Evolutionary conservation across 2,888 invertebrate genomes (phyloP).

Genomic region (Pilophorus perplexus): DNA sequence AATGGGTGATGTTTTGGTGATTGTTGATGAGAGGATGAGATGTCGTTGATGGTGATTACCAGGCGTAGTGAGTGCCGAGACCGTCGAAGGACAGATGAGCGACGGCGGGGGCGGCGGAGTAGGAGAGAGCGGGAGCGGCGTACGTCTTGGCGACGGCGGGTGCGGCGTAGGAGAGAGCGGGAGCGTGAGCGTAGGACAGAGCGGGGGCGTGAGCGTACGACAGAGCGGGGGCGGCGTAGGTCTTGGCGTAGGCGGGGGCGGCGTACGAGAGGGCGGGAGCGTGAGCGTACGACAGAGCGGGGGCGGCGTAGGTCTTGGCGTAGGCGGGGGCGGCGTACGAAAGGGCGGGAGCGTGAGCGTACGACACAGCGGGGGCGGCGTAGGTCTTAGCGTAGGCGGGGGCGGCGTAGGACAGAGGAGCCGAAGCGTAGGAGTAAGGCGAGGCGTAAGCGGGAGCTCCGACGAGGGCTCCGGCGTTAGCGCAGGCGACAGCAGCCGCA

Average conservation of each 20-base stretch:
- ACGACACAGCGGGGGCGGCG: slow-evolving; percentile 3
- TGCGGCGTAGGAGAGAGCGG: slow-evolving; percentile 20
- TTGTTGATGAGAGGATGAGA: background rate
- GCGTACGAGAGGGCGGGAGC: slow-evolving; percentile 23
- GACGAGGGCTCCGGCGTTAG: slow-evolving; percentile 25
- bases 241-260: slow-evolving; percentile 23
- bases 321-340: slow-evolving; percentile 13
- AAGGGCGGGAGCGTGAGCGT: no score
- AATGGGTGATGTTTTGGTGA: no score
- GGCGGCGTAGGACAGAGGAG: slow-evolving; percentile 15
- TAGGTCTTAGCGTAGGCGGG: slow-evolving; percentile 24
- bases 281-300: no score
- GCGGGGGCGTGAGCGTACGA: slow-evolving; percentile 26
- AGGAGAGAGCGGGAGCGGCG: slow-evolving; percentile 16
- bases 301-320: slow-evolving; percentile 29
- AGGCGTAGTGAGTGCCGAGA: slow-evolving; percentile 21
- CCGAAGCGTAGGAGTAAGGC: slow-evolving; percentile 15
- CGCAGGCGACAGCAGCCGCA: slow-evolving; percentile 18
- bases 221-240: slow-evolving; percentile 15
- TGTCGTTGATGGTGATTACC: background rate
- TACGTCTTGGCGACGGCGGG: slow-evolving; percentile 17
- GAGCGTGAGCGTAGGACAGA: slow-evolving; percentile 11
- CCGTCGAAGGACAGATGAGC: slow-evolving; percentile 25
- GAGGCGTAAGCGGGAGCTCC: slow-evolving; percentile 10
- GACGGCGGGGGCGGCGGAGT: slow-evolving; percentile 26